Percentiles rank a stretch among this genome's conserved stretches.
Conservation (phyloP, 2,797 vertebrate species). For the Sciaenops ocellatus region DNA sequence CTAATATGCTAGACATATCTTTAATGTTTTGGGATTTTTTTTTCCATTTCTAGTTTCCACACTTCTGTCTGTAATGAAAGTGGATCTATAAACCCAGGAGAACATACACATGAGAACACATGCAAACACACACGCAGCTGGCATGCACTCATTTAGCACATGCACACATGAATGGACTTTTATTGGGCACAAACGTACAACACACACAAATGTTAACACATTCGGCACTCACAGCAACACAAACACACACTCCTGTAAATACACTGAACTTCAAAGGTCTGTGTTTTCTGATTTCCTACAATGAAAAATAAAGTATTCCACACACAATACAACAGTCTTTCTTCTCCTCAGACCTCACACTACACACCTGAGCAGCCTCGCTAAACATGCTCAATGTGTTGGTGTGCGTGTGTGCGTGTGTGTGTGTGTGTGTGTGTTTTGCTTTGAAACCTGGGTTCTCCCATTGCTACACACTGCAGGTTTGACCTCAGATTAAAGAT, state of each 20-base stretch:
- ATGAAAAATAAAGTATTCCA: conserved; percentile 53
- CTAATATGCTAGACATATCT: background rate
- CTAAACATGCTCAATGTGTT: conserved; percentile 1
- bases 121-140: background rate
- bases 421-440: conserved; percentile 32
- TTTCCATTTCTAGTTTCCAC: background rate
- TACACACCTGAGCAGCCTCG: conserved; percentile 48
- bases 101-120: background rate
- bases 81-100: background rate
- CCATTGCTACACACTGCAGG: conserved; percentile 19
- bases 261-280: conserved; percentile 49
- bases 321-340: conserved; percentile 46
- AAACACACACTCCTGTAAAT: background rate
- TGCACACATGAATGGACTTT: background rate
- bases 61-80: background rate
- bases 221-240: background rate
- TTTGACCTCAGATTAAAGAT: conserved; percentile 54
- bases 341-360: conserved; percentile 54
- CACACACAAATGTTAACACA: background rate
- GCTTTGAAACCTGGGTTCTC: conserved; percentile 28
- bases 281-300: conserved; percentile 27
- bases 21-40: background rate
- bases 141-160: background rate
- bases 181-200: background rate
- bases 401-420: conserved; percentile 30